Percentiles rank a stretch among this genome's conserved stretches.
phyloP scores from a whole-genome alignment of 2,797 vertebrate species.

The Fratercula arctica region DNA sequence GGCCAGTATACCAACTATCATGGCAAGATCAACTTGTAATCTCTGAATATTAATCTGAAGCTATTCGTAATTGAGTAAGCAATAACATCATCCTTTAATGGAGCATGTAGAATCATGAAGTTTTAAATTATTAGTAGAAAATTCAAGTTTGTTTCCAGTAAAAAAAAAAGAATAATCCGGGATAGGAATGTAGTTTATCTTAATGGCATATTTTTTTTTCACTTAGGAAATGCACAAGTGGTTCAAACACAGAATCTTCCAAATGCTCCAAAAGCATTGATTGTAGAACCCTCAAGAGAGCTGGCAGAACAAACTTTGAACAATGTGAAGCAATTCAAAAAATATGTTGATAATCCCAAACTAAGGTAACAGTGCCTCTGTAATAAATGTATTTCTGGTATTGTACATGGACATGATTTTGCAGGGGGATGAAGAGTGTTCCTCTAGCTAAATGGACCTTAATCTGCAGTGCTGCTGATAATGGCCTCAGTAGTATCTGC shows the following conservation, averaged over 20 bases:
- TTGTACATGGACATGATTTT: not conserved
- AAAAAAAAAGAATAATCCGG: not conserved
- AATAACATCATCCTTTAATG: not conserved
- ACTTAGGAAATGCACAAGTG: conserved; percentile 88
- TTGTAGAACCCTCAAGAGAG: conserved; percentile 95
- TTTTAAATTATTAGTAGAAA: not conserved
- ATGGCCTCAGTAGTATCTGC: not conserved
- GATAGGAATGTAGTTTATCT: not conserved
- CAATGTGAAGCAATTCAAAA: conserved; percentile 92
- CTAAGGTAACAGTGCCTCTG: conserved; percentile 81
- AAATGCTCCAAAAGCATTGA: conserved; percentile 91
- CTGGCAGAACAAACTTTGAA: conserved; percentile 96
- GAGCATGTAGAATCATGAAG: not conserved
- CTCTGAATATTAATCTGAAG: not conserved
- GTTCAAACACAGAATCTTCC: conserved; percentile 85
- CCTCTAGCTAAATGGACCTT: not conserved
- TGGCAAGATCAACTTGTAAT: not conserved
- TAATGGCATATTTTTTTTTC: not conserved
- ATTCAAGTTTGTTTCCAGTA: not conserved
- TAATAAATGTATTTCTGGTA: not conserved
- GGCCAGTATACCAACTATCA: not conserved
- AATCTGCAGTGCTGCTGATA: not conserved
- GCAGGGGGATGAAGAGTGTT: fast-evolving
- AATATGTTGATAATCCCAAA: conserved; percentile 92
- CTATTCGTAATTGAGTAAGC: not conserved